Evolutionary conservation across 2,113 vertebrate genomes (phyloP), one percentile per base, ranked within the genome.

Genomic region (Excalfactoria chinensis): DNA sequence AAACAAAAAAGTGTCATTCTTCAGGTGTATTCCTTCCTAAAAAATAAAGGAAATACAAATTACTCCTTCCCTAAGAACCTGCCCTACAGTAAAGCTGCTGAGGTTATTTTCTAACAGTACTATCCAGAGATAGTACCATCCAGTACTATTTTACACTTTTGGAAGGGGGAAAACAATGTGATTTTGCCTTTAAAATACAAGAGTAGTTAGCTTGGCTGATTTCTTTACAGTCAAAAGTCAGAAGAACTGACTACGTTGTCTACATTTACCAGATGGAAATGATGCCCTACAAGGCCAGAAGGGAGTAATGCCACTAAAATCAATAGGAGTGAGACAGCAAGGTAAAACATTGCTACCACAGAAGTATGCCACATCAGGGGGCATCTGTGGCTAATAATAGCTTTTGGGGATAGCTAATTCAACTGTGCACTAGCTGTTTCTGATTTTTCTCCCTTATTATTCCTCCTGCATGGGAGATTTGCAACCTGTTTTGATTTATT

Each of bases 161-260:
- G 68, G 60, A 93, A 89, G 32, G 32, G 32, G 23, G 41, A 87
- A 60, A 13, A 62, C 18, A 85, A 85, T 17, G 81, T 49, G 44
- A 83, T 85, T 79, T 21, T 35, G 14, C 32, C 25, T 89, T 73
- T 68, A 89, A 55, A 87, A 93, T 58, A 66, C 32, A 87, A 93
- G 73, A 41, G 55, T 35, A 76, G 85, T 76, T 76, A 66, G 3
- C 26, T 60, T 73, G 40, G 7, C 7, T 82, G 46, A 30, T 77
- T 88, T 71, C 32, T 93, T 53, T 41, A 28, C 40, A 73, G n/a
- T 73, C 79, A 56, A 62, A 49, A 87, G 37, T 82, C 71, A 91
- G 40, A 87, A 82, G 41, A 49, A 40, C 32, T 49, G 37, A 64
- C 35, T 75, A 35, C 19, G 40, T 69, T 49, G 34, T 60, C 35